A percentile compares a stretch with the other conserved stretches of the same genome.
phyloP scores from a whole-genome alignment of 2,797 vertebrate genomes.

The Lepilemur septentrionalis region DNA sequence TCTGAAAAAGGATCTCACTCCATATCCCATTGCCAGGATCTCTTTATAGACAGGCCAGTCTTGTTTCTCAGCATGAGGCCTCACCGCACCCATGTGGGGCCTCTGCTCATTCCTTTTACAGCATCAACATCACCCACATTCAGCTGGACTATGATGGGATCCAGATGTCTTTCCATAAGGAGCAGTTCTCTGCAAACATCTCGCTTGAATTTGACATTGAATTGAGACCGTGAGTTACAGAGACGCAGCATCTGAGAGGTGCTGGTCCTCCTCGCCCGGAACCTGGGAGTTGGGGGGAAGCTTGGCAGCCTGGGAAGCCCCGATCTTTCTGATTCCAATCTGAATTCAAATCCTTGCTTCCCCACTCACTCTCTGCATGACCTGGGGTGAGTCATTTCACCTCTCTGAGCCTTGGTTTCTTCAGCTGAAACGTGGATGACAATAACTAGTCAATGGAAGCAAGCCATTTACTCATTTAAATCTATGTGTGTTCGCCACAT shows the following conservation, averaged over 20 bases:
- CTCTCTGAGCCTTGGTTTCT: not conserved
- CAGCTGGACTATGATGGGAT: conserved; percentile 60
- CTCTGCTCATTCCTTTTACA: not conserved
- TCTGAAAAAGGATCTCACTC: not conserved
- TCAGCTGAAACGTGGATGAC: not conserved
- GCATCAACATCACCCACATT: conserved; percentile 64
- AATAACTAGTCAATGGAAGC: not conserved
- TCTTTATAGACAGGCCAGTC: not conserved
- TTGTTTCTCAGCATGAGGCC: not conserved
- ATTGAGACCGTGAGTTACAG: conserved; percentile 59
- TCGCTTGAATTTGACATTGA: conserved; percentile 68
- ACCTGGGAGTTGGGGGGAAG: not conserved
- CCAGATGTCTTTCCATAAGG: conserved; percentile 51
- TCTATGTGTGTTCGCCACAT: not conserved
- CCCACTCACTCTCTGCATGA: not conserved
- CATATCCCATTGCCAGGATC: not conserved
- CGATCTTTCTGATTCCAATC: not conserved
- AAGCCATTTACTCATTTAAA: not conserved
- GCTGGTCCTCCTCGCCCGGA: not conserved
- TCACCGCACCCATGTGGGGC: too few species aligned
- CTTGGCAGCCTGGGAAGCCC: not conserved
- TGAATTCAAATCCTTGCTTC: not conserved
- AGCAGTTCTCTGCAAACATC: conserved; percentile 65
- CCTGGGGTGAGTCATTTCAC: not conserved
- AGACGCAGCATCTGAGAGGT: not conserved